phyloP scores from a whole-genome alignment of 2,797 vertebrate species.

The Spea hammondii region DNA sequence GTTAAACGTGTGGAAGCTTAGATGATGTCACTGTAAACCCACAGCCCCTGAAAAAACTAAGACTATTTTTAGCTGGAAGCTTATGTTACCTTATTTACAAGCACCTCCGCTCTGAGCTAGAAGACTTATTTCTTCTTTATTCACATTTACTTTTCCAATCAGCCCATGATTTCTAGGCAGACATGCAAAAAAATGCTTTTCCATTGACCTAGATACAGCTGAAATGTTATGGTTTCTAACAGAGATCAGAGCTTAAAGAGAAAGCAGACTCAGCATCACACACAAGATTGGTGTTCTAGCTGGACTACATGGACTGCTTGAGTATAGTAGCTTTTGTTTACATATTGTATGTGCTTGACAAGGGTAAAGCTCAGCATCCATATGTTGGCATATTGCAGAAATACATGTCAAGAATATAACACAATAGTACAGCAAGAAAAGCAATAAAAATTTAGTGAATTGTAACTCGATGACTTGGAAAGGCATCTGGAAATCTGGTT shows the following conservation, averaged over 20 bases:
- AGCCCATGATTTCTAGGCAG: slow-evolving; percentile 4
- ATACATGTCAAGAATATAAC: background rate
- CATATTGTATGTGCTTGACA: background rate
- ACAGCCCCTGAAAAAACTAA: background rate
- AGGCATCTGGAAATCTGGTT: background rate
- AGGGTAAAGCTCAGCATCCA: background rate
- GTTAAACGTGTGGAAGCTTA: slow-evolving; percentile 13
- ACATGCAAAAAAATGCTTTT: slow-evolving; percentile 8
- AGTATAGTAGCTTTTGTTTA: background rate
- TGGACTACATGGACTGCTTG: background rate
- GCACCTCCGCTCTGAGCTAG: too few relatives aligned
- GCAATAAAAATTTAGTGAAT: background rate
- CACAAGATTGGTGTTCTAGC: background rate
- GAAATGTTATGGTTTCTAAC: background rate
- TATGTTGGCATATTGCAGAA: background rate
- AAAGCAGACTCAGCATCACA: background rate
- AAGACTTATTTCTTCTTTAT: background rate
- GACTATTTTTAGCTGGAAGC: slow-evolving; percentile 11
- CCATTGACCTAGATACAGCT: slow-evolving; percentile 22
- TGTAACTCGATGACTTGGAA: background rate
- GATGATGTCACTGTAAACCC: slow-evolving; percentile 15
- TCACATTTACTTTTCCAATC: background rate
- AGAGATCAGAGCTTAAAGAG: background rate
- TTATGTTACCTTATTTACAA: background rate
- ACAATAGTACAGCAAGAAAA: background rate